Conservation (phyloP, 2,113 vertebrate species). For the Pelvicachromis taeniatus region DNA sequence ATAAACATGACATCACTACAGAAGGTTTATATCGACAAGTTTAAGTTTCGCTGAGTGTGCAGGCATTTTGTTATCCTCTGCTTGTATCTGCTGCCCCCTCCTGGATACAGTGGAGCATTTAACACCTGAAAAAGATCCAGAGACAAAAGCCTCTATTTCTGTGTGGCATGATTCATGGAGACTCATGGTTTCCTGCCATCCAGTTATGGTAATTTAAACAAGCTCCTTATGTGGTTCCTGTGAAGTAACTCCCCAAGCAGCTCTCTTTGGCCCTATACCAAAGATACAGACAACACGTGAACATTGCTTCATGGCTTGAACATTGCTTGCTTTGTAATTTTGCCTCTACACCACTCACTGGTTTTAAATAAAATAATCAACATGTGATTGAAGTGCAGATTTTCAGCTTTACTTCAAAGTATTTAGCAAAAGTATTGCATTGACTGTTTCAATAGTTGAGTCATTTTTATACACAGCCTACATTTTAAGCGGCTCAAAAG, state of each 20-base stretch:
- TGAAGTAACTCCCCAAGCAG: neutral
- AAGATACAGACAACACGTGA: neutral
- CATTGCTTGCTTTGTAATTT: neutral
- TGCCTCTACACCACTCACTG: neutral
- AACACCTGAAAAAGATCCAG: neutral
- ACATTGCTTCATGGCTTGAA: neutral
- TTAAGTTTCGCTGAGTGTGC: neutral
- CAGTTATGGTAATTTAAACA: neutral
- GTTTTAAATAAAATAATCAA: neutral
- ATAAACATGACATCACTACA: neutral
- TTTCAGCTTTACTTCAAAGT: neutral
- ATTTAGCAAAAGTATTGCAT: neutral
- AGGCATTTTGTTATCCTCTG: neutral
- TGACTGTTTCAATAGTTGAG: neutral
- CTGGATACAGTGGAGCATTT: neutral
- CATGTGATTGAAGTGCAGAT: neutral
- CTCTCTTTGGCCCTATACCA: rapidly evolving
- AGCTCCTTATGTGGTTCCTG: rapidly evolving
- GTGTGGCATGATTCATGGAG: rapidly evolving
- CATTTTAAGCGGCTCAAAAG: neutral
- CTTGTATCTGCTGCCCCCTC: slow-evolving; percentile 36
- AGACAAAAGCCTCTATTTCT: neutral
- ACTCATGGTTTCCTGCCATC: neutral
- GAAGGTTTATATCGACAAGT: neutral
- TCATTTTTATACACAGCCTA: neutral